phyloP scores from a whole-genome alignment of 2,113 vertebrate genomes.

The Ramphastos sulfuratus region DNA sequence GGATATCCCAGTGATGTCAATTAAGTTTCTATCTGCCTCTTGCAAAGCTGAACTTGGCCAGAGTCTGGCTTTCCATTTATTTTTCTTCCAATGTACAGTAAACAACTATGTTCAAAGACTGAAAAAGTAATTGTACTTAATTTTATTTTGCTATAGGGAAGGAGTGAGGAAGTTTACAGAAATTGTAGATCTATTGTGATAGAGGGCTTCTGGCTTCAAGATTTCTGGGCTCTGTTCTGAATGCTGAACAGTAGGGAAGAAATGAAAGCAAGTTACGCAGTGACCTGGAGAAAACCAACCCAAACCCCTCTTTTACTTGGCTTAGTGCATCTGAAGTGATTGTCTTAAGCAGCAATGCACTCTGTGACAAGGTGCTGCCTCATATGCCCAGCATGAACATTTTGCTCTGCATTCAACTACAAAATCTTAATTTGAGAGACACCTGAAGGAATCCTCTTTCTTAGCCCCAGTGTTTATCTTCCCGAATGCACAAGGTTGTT shows the following conservation, averaged over 20 bases:
- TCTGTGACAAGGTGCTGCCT: not conserved
- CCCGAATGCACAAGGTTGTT: not conserved
- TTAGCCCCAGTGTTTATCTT: not conserved
- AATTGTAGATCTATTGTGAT: not conserved
- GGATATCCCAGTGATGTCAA: not conserved
- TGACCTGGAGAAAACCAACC: not conserved
- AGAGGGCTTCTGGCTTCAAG: not conserved
- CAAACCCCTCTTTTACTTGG: not conserved
- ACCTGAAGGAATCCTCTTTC: not conserved
- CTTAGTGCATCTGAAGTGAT: accelerated
- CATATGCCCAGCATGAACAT: not conserved
- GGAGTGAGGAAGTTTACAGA: not conserved
- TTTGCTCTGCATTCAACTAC: not conserved
- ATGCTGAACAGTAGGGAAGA: not conserved
- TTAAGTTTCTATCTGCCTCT: not conserved
- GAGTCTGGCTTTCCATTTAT: not conserved
- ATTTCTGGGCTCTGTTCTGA: not conserved
- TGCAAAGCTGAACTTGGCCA: not conserved
- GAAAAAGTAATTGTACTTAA: not conserved
- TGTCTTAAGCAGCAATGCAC: not conserved
- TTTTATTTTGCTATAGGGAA: not conserved
- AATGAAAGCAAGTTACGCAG: not conserved
- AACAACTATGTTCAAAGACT: not conserved
- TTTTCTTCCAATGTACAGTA: not conserved
- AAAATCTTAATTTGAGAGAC: not conserved